Evolutionary conservation across 2,113 vertebrate species (phyloP).

Genomic region (Nansenia antarctica): DNA sequence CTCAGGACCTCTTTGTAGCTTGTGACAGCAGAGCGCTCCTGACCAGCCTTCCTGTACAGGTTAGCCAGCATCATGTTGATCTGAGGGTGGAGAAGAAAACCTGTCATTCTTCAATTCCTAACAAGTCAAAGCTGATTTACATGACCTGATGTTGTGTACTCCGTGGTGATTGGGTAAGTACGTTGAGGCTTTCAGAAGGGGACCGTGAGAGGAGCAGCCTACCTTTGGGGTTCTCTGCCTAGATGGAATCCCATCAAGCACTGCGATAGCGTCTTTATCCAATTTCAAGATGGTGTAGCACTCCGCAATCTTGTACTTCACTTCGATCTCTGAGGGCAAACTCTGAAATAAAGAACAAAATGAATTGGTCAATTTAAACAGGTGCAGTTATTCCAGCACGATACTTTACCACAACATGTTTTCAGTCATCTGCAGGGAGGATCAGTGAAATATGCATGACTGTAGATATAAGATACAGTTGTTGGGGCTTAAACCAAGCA

Average conservation of each 20-base stretch:
- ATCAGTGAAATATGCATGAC: not conserved
- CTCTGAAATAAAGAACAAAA: conserved; percentile 73
- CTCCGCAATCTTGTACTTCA: conserved; percentile 98
- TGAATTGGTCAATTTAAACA: not conserved
- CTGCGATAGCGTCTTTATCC: conserved; percentile 96
- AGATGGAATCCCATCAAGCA: conserved; percentile 95
- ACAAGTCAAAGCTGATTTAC: not conserved
- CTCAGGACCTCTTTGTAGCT: conserved; percentile 98
- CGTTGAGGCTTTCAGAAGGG: not conserved
- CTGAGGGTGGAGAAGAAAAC: conserved; percentile 60
- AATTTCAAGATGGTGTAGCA: conserved; percentile 96
- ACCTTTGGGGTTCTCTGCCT: conserved; percentile 97
- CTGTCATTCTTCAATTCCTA: not conserved
- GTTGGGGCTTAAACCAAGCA: not conserved
- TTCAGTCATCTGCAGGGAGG: not conserved
- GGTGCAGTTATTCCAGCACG: too few relatives aligned
- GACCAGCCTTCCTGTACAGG: conserved; percentile 95
- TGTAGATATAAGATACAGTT: not conserved
- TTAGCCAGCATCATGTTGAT: conserved; percentile 99
- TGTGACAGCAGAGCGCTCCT: conserved; percentile 95
- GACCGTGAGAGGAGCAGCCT: not conserved
- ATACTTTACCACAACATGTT: too few relatives aligned
- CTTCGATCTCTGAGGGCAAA: conserved; percentile 96
- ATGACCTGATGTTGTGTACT: not conserved
- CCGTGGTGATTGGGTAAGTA: too few relatives aligned